A percentile compares a stretch with the other conserved stretches of the same genome.
These are phyloP conservation scores for Tethea ocularis DNA, from an alignment of 2,888 invertebrate species.

Conservation along the genomic window DNA sequence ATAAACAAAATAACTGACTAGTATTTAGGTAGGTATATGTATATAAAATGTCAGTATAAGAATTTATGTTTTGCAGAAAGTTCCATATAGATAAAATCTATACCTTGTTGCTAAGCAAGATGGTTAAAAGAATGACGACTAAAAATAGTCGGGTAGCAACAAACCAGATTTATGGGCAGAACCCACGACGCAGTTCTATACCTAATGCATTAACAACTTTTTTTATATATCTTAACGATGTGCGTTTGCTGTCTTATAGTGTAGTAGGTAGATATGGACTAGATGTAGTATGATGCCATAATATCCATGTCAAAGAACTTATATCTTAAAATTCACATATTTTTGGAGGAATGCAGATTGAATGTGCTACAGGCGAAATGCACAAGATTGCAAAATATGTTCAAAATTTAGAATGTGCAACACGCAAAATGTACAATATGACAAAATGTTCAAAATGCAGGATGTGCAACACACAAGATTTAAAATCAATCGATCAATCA, in stretches of 20 bases:
- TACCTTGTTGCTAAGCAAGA: not conserved
- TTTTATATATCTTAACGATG: slow-evolving; percentile 34
- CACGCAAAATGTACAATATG: too few relatives aligned
- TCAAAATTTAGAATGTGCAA: too few relatives aligned
- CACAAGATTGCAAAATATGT: too few relatives aligned
- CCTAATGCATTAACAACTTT: slow-evolving; percentile 31
- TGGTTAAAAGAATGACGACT: slow-evolving; percentile 21
- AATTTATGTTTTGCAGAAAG: not conserved
- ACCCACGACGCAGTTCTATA: slow-evolving; percentile 27
- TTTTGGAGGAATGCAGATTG: too few relatives aligned
- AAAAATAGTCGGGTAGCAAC: slow-evolving; percentile 60
- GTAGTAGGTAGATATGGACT: too few relatives aligned
- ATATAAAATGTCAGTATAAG: not conserved
- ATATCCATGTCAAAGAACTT: too few relatives aligned
- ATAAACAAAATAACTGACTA: not conserved
- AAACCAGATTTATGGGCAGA: slow-evolving; percentile 58
- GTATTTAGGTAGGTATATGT: not conserved
- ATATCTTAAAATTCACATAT: too few relatives aligned
- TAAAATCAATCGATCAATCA: too few relatives aligned
- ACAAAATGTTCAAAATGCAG: too few relatives aligned
- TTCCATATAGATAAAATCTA: not conserved
- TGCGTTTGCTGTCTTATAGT: slow-evolving; percentile 26
- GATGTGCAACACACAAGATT: too few relatives aligned
- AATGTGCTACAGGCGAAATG: too few relatives aligned
- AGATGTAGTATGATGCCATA: too few relatives aligned